These are phyloP conservation scores for Taphrorychus bicolor DNA, from an alignment of 2,888 invertebrate species.

Conservation along the genomic window DNA sequence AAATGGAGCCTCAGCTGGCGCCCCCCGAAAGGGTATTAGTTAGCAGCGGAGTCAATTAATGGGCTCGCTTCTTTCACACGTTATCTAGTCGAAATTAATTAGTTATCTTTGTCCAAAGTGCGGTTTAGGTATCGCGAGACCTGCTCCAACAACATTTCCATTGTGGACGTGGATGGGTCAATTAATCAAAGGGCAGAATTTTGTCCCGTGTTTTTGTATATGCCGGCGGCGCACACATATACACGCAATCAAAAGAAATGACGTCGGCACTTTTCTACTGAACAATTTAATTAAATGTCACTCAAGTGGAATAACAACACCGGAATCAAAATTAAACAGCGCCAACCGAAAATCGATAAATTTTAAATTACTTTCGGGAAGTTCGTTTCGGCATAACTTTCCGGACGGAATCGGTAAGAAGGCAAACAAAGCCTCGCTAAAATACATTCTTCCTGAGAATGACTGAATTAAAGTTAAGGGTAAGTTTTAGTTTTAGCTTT, in stretches of 20 bases:
- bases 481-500: too few relatives aligned
- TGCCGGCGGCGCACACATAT: not conserved
- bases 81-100: not conserved
- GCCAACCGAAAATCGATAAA: conserved; percentile 25
- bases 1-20: not conserved
- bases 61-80: not conserved
- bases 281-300: conserved; percentile 7
- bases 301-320: conserved; percentile 6
- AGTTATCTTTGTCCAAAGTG: not conserved
- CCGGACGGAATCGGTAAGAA: not conserved
- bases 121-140: not conserved
- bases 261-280: conserved; percentile 3
- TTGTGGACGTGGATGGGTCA: not conserved
- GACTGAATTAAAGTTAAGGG: not conserved
- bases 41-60: not conserved
- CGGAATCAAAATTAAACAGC: conserved; percentile 21
- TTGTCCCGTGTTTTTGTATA: not conserved
- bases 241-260: conserved; percentile 6
- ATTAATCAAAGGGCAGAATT: not conserved
- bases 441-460: not conserved
- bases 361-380: conserved; percentile 17
- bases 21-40: conserved; percentile 1
- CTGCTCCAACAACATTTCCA: not conserved
- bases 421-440: conserved; percentile 2
- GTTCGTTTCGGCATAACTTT: not conserved